Base-by-base conservation (phyloP, 1,140 invertebrate species). In the Luehdorfia chinensis region DNA sequence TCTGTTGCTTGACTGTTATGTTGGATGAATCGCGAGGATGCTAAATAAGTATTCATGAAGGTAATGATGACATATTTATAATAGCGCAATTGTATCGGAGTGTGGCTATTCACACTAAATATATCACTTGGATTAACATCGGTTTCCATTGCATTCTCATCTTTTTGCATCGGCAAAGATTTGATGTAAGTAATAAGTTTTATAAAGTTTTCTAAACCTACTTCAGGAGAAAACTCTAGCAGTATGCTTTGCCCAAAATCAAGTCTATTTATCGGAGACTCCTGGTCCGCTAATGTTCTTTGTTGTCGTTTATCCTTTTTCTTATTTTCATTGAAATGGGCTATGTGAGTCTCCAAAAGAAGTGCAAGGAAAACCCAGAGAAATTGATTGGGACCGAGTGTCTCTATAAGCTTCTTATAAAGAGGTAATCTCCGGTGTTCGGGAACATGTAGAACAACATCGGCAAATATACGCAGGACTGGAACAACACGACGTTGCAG, bases 381-480 rank as follows among this genome's bases (percentile, higher is more conserved):
- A 75, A 94, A 92, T 19, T 93, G 85, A 18, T 91, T 87, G 0
- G 90, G 84, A 21, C 91, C 89, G 0, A 98, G 76, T 1, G 94
- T 92, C 19, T 90, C 86, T 2, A 98, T 77, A 0, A 98, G 80
- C 53, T 96, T 95, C 2, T 88, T 89, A 54, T 97, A 97, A 0
- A 98, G 74, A 0, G 93, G 92, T 16, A 93, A 77, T 25, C 95
- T 87, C 27, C 97, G 89, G 84, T 98, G 97, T 61, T 94, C 92
- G 0, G 97, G 96, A 32, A 98, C 95, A 83, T 98, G 95, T 1
- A 94, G 88, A 12, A 97, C 89, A 0, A 95, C 94, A 66, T 95
- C 93, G 0, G 96, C 93, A 83, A 98, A 99, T 12, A 97, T 94
- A 15, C 95, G 89, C n/a, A 97, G 87, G 23, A 97, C 91, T 6